These are phyloP conservation scores for Nematopogon swammerdamellus DNA, from an alignment of 2,888 invertebrate genomes.

Conservation along the genomic window DNA sequence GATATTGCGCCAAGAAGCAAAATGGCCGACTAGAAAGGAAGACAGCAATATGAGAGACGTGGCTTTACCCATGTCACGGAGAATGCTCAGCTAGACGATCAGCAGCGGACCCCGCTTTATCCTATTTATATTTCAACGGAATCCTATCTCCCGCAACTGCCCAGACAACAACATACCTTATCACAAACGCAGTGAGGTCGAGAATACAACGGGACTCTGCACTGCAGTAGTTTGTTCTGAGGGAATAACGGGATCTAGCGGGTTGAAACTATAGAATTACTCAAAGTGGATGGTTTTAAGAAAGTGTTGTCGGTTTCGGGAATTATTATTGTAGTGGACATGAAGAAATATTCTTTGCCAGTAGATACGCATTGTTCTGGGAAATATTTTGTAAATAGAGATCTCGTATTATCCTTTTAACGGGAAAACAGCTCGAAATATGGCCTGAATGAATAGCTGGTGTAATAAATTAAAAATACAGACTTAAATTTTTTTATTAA, in stretches of 20 bases:
- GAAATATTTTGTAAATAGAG: too few relatives aligned
- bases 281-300: neutral
- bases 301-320: neutral
- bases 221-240: neutral
- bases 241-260: neutral
- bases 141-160: neutral
- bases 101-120: neutral
- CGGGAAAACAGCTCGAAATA: too few relatives aligned
- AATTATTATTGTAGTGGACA: too few relatives aligned
- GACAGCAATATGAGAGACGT: neutral
- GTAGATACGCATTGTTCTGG: too few relatives aligned
- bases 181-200: neutral
- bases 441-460: too few relatives aligned
- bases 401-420: too few relatives aligned
- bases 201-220: neutral
- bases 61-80: neutral
- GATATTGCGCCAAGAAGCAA: neutral
- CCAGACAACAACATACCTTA: neutral
- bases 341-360: too few relatives aligned
- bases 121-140: neutral
- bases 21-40: neutral
- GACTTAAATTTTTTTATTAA: too few relatives aligned
- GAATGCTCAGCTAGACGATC: too few relatives aligned
- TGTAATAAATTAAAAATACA: too few relatives aligned
- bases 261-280: neutral